Conservation (phyloP, 2,797 vertebrate species). For the Falco biarmicus region DNA sequence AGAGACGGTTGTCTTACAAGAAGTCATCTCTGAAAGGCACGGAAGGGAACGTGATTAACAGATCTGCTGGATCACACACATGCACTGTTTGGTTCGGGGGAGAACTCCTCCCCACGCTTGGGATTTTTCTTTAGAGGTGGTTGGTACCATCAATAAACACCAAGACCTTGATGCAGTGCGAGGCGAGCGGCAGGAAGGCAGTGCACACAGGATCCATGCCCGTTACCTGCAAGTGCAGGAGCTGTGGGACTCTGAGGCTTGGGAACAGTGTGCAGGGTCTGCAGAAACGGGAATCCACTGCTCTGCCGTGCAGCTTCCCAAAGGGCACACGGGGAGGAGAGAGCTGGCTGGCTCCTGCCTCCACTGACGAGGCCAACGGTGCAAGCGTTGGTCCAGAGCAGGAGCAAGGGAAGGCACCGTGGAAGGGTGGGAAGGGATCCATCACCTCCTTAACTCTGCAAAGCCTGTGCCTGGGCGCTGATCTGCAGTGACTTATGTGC, state of each 20-base stretch:
- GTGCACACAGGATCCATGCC: accelerated
- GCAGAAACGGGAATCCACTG: not conserved
- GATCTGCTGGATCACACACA: accelerated
- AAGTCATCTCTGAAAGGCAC: not conserved
- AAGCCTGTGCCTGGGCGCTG: not conserved
- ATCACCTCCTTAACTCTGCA: not conserved
- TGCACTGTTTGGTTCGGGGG: accelerated
- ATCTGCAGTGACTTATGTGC: not conserved
- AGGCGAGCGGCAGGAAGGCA: not conserved
- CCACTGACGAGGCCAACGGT: accelerated
- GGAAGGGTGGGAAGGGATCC: not conserved
- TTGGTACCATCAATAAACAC: accelerated
- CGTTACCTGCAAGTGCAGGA: accelerated
- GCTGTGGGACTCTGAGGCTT: too few species aligned
- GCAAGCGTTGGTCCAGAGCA: accelerated
- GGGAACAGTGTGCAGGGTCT: accelerated
- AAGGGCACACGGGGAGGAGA: not conserved
- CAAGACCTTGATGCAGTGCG: accelerated
- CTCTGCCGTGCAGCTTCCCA: not conserved
- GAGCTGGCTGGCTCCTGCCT: not conserved
- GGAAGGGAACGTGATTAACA: not conserved
- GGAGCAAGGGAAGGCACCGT: accelerated
- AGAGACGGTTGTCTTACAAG: not conserved
- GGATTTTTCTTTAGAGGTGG: accelerated
- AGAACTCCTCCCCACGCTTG: accelerated